A percentile compares a stretch with the other conserved stretches of the same genome.
Evolutionary conservation across 2,113 vertebrate genomes (phyloP).

Genomic region (Coreoperca whiteheadi): DNA sequence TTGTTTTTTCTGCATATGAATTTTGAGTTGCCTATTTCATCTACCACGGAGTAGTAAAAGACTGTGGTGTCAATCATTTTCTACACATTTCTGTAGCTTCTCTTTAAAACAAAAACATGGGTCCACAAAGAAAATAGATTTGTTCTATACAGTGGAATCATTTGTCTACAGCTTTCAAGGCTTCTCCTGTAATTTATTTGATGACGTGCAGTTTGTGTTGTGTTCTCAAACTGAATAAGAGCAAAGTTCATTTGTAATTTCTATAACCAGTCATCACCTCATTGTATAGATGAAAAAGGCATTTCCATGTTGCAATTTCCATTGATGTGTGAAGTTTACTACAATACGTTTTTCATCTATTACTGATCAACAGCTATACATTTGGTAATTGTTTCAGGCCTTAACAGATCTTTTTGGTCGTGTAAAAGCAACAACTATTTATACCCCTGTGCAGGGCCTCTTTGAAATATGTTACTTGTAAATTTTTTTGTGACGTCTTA

Average conservation of each 20-base stretch:
- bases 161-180: neutral
- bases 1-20: too few relatives aligned
- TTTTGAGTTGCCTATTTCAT: slow-evolving; percentile 27
- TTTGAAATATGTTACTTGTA: slow-evolving; percentile 71
- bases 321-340: slow-evolving; percentile 45
- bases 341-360: slow-evolving; percentile 20
- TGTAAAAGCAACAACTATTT: slow-evolving; percentile 79
- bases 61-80: slow-evolving; percentile 26
- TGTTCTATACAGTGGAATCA: neutral
- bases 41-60: slow-evolving; percentile 14
- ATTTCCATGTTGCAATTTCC: slow-evolving; percentile 33
- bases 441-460: slow-evolving; percentile 64
- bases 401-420: slow-evolving; percentile 70
- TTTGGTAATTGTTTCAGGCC: slow-evolving; percentile 58
- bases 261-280: slow-evolving; percentile 30
- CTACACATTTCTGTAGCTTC: slow-evolving; percentile 27
- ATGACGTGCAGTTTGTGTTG: slow-evolving; percentile 13
- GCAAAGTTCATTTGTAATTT: slow-evolving; percentile 42
- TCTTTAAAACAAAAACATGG: slow-evolving; percentile 8
- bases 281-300: slow-evolving; percentile 5
- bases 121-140: neutral
- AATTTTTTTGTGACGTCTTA: slow-evolving; percentile 72
- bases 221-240: slow-evolving; percentile 22
- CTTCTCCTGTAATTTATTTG: neutral
- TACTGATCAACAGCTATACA: slow-evolving; percentile 31